These are phyloP conservation scores for Spialia ferax DNA, from an alignment of 2,888 invertebrate species.

Conservation along the genomic window DNA sequence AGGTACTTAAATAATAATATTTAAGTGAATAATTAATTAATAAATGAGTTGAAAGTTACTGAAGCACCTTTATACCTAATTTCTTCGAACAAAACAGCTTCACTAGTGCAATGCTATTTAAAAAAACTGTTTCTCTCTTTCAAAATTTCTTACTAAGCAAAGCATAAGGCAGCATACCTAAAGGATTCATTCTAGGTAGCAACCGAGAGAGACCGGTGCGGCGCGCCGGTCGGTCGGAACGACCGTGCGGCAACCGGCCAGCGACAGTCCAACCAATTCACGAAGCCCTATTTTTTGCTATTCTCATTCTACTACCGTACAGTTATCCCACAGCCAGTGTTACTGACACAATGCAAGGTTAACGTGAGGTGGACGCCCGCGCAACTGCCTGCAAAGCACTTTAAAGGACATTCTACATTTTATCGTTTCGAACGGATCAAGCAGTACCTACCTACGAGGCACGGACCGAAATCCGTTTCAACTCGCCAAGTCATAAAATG, in stretches of 20 bases:
- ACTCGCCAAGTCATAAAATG: constrained; percentile 51
- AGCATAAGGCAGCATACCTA: no score
- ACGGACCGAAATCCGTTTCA: constrained; percentile 59
- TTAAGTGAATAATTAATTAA: no score
- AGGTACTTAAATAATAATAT: no score
- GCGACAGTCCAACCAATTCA: constrained; percentile 50
- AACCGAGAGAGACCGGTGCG: no score
- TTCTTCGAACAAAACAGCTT: no score
- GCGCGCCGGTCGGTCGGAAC: no score
- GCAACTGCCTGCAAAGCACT: constrained; percentile 62
- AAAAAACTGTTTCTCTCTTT: no score
- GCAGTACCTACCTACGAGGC: constrained; percentile 52
- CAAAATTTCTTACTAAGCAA: no score
- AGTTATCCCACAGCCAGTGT: constrained; percentile 76
- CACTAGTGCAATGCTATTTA: no score
- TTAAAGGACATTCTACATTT: constrained; percentile 68
- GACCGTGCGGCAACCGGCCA: neutral
- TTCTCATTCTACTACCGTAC: constrained; percentile 75
- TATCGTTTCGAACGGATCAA: constrained; percentile 61
- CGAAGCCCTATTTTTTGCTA: constrained; percentile 60
- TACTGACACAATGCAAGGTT: constrained; percentile 83
- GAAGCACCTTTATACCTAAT: no score
- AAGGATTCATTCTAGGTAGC: neutral
- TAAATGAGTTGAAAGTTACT: no score
- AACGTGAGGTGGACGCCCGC: constrained; percentile 76